phyloP scores from a whole-genome alignment of 2,888 invertebrate genomes.

The Syrista parreyssii region DNA sequence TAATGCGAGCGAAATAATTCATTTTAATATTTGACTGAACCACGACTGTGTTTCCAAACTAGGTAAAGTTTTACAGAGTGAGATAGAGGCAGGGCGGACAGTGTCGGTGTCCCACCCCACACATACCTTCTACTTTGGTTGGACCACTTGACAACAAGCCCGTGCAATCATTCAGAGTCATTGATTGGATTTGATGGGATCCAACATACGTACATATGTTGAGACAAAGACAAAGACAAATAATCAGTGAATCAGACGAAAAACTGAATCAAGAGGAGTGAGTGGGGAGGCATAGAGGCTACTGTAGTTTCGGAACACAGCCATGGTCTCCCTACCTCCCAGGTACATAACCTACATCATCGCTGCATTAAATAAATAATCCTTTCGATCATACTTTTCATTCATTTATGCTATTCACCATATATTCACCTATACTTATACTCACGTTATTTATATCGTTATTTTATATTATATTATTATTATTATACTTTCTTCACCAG shows the following conservation, averaged over 20 bases:
- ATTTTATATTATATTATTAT: background rate
- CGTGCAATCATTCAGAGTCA: constrained; percentile 55
- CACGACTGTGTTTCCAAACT: constrained; percentile 66
- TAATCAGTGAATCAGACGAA: constrained; percentile 25
- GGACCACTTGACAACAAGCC: constrained; percentile 55
- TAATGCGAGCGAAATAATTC: constrained; percentile 37
- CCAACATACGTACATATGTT: constrained; percentile 51
- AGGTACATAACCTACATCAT: constrained; percentile 69
- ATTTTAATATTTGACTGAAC: constrained; percentile 56
- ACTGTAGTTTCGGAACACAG: constrained; percentile 73
- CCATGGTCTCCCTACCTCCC: constrained; percentile 75
- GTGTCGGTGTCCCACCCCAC: constrained; percentile 50
- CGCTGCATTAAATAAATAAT: constrained; percentile 39
- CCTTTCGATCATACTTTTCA: constrained; percentile 23
- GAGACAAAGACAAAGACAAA: constrained; percentile 36
- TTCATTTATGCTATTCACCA: constrained; percentile 25
- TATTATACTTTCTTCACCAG: background rate
- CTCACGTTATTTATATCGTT: background rate
- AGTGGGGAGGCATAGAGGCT: constrained; percentile 61
- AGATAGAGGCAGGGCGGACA: constrained; percentile 39
- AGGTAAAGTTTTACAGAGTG: constrained; percentile 63
- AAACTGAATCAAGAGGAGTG: constrained; percentile 49
- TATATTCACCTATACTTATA: background rate
- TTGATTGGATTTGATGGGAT: constrained; percentile 57
- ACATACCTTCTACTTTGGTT: constrained; percentile 43